These are phyloP conservation scores for Varecia variegata DNA, from an alignment of 2,797 vertebrate species.

Conservation along the genomic window DNA sequence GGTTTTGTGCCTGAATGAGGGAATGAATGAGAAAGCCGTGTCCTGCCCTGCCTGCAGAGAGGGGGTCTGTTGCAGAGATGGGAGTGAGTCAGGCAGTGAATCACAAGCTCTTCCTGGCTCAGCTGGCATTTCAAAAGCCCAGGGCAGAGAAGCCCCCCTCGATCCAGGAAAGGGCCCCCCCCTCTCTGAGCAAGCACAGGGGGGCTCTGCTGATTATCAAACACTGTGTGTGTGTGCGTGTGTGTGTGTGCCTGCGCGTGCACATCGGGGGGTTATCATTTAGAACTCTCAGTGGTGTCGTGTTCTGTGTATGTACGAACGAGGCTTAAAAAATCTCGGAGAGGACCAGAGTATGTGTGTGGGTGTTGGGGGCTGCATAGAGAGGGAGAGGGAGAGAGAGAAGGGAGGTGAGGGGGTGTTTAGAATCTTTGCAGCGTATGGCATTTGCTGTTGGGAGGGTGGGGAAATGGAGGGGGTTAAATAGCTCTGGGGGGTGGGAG, in stretches of 20 bases:
- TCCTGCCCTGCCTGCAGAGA: background rate
- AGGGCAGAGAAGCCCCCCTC: background rate
- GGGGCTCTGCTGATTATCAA: background rate
- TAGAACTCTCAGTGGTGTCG: background rate
- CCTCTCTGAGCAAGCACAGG: background rate
- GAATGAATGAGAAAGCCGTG: slow-evolving; percentile 23
- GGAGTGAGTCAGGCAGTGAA: slow-evolving; percentile 57
- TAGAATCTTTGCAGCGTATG: background rate
- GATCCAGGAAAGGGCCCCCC: background rate
- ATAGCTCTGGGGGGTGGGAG: background rate
- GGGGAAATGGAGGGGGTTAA: background rate
- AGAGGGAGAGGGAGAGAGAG: background rate
- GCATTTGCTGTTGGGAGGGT: background rate
- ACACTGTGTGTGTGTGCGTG: background rate
- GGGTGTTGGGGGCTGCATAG: background rate
- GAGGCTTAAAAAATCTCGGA: background rate
- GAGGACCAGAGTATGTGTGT: background rate
- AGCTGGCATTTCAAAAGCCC: slow-evolving; percentile 42
- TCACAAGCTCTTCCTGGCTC: slow-evolving; percentile 15
- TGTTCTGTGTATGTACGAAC: background rate
- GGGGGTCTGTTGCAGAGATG: background rate
- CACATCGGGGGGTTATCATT: background rate
- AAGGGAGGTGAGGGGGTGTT: background rate
- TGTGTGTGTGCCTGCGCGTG: rapidly evolving
- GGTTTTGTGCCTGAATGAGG: slow-evolving; percentile 45